These are phyloP conservation scores for Gallinago undulata DNA, from an alignment of 2,113 vertebrate genomes.

Conservation along the genomic window DNA sequence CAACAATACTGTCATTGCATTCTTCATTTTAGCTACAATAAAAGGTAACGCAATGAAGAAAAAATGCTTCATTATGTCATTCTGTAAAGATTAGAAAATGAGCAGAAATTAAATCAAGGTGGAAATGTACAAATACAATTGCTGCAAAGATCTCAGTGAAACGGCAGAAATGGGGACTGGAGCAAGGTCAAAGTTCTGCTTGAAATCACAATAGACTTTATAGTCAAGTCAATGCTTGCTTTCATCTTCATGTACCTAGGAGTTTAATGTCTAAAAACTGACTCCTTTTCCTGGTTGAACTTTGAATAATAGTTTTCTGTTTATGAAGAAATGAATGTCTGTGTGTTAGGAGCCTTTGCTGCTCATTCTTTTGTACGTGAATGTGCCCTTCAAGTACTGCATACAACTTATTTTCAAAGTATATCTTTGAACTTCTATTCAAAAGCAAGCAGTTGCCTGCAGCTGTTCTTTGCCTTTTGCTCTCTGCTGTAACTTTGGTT, in stretches of 20 bases:
- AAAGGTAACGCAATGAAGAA: constrained; percentile 80
- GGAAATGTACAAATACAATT: neutral
- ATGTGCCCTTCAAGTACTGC: neutral
- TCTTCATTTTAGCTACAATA: constrained; percentile 92
- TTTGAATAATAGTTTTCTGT: neutral
- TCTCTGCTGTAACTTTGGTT: neutral
- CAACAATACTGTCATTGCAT: constrained; percentile 89
- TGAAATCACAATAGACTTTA: neutral
- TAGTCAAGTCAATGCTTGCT: neutral
- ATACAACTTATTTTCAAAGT: neutral
- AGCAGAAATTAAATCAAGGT: neutral
- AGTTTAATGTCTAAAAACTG: neutral
- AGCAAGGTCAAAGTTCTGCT: neutral
- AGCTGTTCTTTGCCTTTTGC: neutral
- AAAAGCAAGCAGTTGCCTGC: neutral
- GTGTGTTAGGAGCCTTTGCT: neutral
- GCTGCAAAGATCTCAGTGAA: neutral
- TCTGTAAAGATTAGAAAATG: neutral
- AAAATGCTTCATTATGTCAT: neutral
- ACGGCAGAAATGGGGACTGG: neutral
- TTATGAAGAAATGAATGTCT: neutral
- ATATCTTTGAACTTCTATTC: neutral
- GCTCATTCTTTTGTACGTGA: neutral
- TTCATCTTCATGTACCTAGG: neutral
- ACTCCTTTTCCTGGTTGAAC: neutral